Evolutionary conservation across 2,888 invertebrate genomes (phyloP).

Genomic region (Drosophila nr. perissopoda): DNA sequence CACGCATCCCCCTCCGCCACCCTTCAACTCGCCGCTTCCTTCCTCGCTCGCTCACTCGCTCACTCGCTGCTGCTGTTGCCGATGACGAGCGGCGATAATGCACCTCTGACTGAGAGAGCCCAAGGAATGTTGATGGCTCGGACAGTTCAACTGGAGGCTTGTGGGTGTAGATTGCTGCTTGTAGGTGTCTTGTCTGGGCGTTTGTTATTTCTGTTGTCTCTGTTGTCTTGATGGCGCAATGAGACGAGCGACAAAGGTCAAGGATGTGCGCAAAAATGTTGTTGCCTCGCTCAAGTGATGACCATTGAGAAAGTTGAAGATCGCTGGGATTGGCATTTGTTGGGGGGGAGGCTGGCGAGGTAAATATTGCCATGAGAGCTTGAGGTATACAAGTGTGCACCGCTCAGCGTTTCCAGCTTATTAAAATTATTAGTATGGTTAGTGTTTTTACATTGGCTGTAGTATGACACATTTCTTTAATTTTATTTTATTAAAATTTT

Average conservation of each 20-base stretch:
- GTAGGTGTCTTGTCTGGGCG: conserved; percentile 71
- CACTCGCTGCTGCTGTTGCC: conserved; percentile 4
- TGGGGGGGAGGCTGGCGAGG: no score
- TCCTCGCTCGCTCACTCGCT: background rate
- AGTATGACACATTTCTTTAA: background rate
- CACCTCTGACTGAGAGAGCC: conserved; percentile 52
- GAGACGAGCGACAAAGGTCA: conserved; percentile 48
- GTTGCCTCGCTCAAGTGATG: conserved; percentile 47
- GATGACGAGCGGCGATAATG: conserved; percentile 79
- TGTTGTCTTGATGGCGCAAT: conserved; percentile 39
- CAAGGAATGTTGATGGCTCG: conserved; percentile 71
- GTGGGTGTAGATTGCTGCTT: conserved; percentile 63
- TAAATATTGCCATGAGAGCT: background rate
- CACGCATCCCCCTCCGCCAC: conserved; percentile 10
- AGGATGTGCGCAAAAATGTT: conserved; percentile 59
- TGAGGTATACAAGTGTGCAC: no score
- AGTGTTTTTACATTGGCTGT: background rate
- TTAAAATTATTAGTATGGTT: background rate
- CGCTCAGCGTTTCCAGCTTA: background rate
- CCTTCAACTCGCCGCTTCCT: background rate
- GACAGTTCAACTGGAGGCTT: conserved; percentile 24
- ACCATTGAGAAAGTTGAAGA: conserved; percentile 44
- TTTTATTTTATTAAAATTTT: background rate
- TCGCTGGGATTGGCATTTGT: conserved; percentile 37
- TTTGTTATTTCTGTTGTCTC: conserved; percentile 41